phyloP scores from a whole-genome alignment of 2,113 vertebrate genomes.

The Motacilla tschutschensis region DNA sequence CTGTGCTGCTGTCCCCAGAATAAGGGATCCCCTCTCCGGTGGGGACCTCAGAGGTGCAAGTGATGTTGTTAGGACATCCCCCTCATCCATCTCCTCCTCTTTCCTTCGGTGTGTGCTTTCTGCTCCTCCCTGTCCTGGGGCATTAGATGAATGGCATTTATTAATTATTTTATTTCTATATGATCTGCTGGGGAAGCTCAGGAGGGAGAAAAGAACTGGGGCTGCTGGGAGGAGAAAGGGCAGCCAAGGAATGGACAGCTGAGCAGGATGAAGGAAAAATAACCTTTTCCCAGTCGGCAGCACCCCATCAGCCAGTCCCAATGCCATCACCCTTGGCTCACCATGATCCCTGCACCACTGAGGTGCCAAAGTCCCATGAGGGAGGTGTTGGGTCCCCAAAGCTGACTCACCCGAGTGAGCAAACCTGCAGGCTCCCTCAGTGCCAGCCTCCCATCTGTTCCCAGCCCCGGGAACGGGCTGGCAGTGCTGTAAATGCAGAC shows the following conservation, averaged over 20 bases:
- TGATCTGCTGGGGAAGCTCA: too few species aligned
- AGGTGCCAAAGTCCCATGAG: not conserved
- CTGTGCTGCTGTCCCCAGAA: not conserved
- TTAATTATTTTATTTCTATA: not conserved
- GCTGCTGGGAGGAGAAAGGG: not conserved
- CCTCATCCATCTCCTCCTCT: not conserved
- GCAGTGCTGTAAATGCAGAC: constrained; percentile 8
- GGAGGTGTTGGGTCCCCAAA: not conserved
- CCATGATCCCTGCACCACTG: not conserved
- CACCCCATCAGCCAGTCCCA: not conserved
- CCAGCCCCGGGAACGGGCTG: not conserved
- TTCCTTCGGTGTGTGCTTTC: not conserved
- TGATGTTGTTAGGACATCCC: not conserved
- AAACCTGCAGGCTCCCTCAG: not conserved
- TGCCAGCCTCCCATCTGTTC: not conserved
- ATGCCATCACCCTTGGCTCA: accelerated
- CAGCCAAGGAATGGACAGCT: not conserved
- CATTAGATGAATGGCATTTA: not conserved
- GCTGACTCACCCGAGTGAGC: not conserved
- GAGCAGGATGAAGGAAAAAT: not conserved
- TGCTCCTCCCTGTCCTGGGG: not conserved
- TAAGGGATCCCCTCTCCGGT: accelerated
- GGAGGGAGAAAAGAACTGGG: not conserved
- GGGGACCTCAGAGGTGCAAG: not conserved
- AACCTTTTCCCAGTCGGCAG: not conserved